Percentiles rank a stretch among this genome's conserved stretches.
phyloP scores from a whole-genome alignment of 2,113 vertebrate species.

The Ceratotherium simum region DNA sequence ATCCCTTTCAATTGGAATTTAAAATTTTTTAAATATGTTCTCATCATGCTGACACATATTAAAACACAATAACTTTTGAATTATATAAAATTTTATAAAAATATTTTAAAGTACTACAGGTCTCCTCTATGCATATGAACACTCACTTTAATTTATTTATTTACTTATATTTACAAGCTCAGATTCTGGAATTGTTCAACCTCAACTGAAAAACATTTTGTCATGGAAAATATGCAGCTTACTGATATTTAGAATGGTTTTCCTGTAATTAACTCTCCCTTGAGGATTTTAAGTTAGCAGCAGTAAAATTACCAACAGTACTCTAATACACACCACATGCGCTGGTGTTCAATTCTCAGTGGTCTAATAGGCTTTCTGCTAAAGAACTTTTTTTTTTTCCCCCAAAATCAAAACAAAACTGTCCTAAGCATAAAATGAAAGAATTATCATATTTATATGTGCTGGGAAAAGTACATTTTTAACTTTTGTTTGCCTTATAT shows the following conservation, averaged over 20 bases:
- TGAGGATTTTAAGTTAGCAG: conserved; percentile 99
- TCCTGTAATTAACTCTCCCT: conserved; percentile 99
- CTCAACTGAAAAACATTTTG: conserved; percentile 93
- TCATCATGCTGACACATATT: conserved; percentile 51
- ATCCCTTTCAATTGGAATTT: conserved; percentile 57
- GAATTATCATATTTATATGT: conserved; percentile 80
- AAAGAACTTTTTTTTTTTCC: conserved; percentile 76
- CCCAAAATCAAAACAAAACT: conserved; percentile 85
- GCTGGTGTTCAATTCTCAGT: conserved; percentile 87
- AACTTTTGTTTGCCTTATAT: conserved; percentile 62
- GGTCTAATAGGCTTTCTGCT: conserved; percentile 84
- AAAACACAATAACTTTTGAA: conserved; percentile 45
- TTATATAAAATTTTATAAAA: conserved; percentile 69
- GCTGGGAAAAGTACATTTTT: conserved; percentile 63
- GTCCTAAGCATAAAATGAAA: conserved; percentile 83
- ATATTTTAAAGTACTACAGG: conserved; percentile 60
- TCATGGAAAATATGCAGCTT: conserved; percentile 96
- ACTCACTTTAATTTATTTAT: conserved; percentile 81
- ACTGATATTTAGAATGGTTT: conserved; percentile 99
- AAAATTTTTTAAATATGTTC: conserved; percentile 26
- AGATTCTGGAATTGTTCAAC: conserved; percentile 90
- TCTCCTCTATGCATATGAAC: conserved; percentile 51
- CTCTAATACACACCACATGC: conserved; percentile 99
- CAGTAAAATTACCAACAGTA: conserved; percentile 99
- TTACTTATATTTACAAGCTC: conserved; percentile 84